Evolutionary conservation across 2,888 invertebrate species (phyloP), one percentile per base, ranked within the genome.

Genomic region (Oscheius sp.): DNA sequence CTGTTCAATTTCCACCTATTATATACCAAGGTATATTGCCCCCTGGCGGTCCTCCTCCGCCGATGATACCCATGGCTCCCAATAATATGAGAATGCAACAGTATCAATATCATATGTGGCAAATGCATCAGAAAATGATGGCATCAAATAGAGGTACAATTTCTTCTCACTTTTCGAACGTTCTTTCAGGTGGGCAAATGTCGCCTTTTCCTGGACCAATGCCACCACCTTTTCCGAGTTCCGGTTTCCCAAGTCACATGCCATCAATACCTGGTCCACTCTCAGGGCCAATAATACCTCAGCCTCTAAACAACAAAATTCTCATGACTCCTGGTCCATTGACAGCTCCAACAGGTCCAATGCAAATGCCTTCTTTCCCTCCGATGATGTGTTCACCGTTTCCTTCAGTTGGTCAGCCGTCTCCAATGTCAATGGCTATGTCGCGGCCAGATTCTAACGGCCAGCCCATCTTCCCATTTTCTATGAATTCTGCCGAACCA

Each of bases 241-340:
- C 8, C 15, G 25, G 61, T 27, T 42, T 23, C 42, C 33, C 15
- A n/a, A n/a, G n/a, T 27, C 53, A 8, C 33, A 31, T 53, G n/a
- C 53, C 6, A 8, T 17, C 15, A 17, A 31, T 34, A 20, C 55
- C 33, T n/a, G 55, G 55, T 33, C 50, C 50, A 23, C 23, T 52
- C 27, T 52, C 50, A n/a, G 50, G 50, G 15, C 50, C 50, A n/a
- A 52, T 29, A n/a, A n/a, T n/a, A n/a, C n/a, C n/a, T n/a, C n/a
- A n/a, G n/a, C n/a, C 23, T 31, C 50, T 15, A 23, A 27, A 27
- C 23, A 29, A 15, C 23, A 23, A n/a, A 52, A 52, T n/a, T 12
- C 4, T 2, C 15, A 27, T 27, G 12, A 6, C 3, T 27, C 15
- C 27, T n/a, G 50, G 50, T 5, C 50, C 50, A 2, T 29, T 52